These are phyloP conservation scores for Cynocephalus volans DNA, from an alignment of 2,113 vertebrate species.

Conservation along the genomic window DNA sequence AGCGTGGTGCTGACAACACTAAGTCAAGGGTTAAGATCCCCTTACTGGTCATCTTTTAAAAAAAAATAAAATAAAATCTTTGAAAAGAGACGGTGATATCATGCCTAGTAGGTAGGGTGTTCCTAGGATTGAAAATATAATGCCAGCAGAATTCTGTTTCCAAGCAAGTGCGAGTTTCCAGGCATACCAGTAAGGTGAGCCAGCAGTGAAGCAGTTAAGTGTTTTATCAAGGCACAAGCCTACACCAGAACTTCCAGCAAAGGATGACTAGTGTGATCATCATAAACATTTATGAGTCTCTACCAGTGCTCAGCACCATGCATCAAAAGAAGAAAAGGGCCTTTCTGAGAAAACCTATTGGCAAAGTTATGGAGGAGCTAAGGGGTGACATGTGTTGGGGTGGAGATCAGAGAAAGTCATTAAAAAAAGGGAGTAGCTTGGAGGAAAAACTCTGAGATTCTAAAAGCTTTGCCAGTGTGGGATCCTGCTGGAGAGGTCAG, in stretches of 20 bases:
- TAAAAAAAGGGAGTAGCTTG: slow-evolving; percentile 27
- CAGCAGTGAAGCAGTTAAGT: not conserved
- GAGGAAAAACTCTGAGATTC: slow-evolving; percentile 19
- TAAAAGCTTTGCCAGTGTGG: not conserved
- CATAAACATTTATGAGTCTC: not conserved
- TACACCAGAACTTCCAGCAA: slow-evolving; percentile 13
- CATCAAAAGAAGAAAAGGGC: not conserved
- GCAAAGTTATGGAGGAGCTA: not conserved
- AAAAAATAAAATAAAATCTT: not conserved
- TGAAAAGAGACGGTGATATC: not conserved
- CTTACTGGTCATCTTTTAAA: too few species aligned
- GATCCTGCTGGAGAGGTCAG: slow-evolving; percentile 12
- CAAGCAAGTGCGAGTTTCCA: not conserved
- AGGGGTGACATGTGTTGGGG: not conserved
- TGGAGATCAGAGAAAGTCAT: not conserved
- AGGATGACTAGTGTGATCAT: not conserved
- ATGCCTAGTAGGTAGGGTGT: not conserved
- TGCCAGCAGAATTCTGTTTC: not conserved
- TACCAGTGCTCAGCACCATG: not conserved
- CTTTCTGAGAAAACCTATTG: slow-evolving; percentile 25
- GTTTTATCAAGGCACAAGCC: not conserved
- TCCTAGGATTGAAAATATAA: not conserved
- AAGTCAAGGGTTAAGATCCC: too few species aligned
- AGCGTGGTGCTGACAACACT: too few species aligned
- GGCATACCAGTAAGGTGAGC: not conserved